Evolutionary conservation across 1,140 invertebrate genomes (phyloP).

Genomic region (Drosophila parabipectinata): DNA sequence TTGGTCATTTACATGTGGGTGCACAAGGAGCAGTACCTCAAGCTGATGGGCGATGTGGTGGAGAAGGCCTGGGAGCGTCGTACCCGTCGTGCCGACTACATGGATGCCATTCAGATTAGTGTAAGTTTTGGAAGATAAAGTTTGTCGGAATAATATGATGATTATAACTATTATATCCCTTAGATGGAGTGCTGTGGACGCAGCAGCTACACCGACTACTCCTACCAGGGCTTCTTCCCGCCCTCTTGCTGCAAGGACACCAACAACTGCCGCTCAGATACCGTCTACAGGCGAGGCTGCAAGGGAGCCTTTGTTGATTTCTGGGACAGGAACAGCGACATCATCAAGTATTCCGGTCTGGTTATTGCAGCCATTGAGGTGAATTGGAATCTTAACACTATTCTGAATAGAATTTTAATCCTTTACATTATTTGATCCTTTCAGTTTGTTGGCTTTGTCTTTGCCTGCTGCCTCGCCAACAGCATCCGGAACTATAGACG

Average conservation of each 20-base stretch:
- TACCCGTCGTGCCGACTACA: conserved; percentile 80
- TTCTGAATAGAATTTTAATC: not conserved
- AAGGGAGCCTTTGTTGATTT: conserved; percentile 74
- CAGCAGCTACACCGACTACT: conserved; percentile 84
- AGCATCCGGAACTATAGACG: conserved; percentile 91
- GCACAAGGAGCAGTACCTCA: conserved; percentile 84
- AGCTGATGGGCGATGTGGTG: conserved; percentile 84
- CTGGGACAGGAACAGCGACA: conserved; percentile 85
- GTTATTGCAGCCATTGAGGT: conserved; percentile 89
- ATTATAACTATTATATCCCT: not conserved
- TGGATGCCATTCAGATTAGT: conserved; percentile 85
- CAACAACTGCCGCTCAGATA: conserved; percentile 82
- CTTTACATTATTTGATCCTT: conserved; percentile 58
- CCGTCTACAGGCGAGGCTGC: conserved; percentile 85
- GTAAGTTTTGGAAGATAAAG: conserved; percentile 18
- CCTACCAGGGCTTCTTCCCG: conserved; percentile 69
- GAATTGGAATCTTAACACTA: not conserved
- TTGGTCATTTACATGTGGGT: conserved; percentile 86
- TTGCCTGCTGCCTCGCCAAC: conserved; percentile 94
- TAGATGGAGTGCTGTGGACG: conserved; percentile 89
- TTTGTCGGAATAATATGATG: not conserved
- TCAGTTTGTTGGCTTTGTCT: conserved; percentile 94
- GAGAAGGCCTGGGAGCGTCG: conserved; percentile 74
- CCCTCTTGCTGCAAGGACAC: conserved; percentile 84
- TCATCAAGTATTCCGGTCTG: conserved; percentile 87